A percentile compares a stretch with the other conserved stretches of the same genome.
These are phyloP conservation scores for Verasper variegatus DNA, from an alignment of 2,113 vertebrate genomes.

Conservation along the genomic window DNA sequence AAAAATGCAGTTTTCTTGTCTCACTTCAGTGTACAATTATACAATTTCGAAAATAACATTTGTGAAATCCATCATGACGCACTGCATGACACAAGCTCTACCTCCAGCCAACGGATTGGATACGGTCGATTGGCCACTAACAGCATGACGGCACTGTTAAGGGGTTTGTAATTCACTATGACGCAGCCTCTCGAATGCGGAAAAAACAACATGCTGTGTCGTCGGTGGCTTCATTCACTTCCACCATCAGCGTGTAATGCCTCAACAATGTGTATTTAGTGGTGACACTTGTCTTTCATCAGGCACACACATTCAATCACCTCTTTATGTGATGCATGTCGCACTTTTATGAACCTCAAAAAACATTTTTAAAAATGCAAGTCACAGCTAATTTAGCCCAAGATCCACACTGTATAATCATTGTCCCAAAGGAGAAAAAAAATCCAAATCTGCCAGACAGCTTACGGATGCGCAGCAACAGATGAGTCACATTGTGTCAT, in stretches of 20 bases:
- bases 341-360: conserved; percentile 45
- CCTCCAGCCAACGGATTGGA: conserved; percentile 69
- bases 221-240: conserved; percentile 30
- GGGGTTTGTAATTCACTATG: conserved; percentile 59
- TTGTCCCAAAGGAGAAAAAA: conserved; percentile 49
- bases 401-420: conserved; percentile 66
- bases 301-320: conserved; percentile 47
- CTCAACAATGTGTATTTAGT: conserved; percentile 28
- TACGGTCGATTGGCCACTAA: conserved; percentile 55
- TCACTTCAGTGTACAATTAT: conserved; percentile 38
- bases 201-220: not conserved
- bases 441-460: conserved; percentile 63
- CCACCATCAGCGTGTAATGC: conserved; percentile 33
- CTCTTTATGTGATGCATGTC: conserved; percentile 37
- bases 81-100: conserved; percentile 48
- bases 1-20: conserved; percentile 51
- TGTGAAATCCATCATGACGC: conserved; percentile 60
- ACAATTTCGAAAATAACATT: conserved; percentile 60
- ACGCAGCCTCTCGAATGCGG: conserved; percentile 47
- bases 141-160: conserved; percentile 61
- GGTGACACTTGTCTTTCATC: conserved; percentile 33
- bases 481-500: conserved; percentile 65
- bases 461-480: conserved; percentile 73
- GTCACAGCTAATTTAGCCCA: conserved; percentile 71
- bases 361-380: conserved; percentile 49